phyloP scores from a whole-genome alignment of 2,888 invertebrate genomes.

The Osmoderma eremita region DNA sequence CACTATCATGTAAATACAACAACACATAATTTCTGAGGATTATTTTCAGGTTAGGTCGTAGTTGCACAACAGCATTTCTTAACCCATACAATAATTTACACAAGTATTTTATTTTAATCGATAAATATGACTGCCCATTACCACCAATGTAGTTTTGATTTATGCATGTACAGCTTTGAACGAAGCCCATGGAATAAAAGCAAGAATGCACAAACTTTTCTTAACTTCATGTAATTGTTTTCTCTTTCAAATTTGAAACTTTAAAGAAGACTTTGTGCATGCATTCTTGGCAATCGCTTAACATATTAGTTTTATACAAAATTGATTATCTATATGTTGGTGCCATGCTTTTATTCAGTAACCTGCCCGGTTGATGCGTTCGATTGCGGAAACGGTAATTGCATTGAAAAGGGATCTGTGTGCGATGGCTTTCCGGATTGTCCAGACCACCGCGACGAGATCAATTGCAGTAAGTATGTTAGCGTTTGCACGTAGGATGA shows the following conservation, averaged over 20 bases:
- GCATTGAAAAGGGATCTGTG: constrained; percentile 63
- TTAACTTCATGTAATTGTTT: not conserved
- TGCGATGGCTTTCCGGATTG: constrained; percentile 69
- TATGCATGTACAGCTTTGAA: constrained; percentile 21
- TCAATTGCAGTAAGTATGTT: constrained; percentile 62
- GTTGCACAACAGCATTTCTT: not conserved
- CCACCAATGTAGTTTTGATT: constrained; percentile 9
- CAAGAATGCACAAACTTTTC: not conserved
- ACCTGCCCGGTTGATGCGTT: constrained; percentile 73
- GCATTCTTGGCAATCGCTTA: constrained; percentile 23
- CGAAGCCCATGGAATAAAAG: not conserved
- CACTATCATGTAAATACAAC: not conserved
- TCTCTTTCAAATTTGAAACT: not conserved
- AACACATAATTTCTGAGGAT: not conserved
- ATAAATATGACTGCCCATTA: constrained; percentile 10
- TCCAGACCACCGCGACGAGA: constrained; percentile 70
- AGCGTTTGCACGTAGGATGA: constrained; percentile 49
- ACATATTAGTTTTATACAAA: constrained; percentile 20
- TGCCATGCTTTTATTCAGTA: constrained; percentile 58
- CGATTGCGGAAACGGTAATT: constrained; percentile 65
- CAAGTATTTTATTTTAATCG: not conserved
- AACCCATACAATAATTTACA: not conserved
- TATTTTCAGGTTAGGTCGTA: not conserved
- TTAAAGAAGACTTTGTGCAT: constrained; percentile 5
- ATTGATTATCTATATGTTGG: constrained; percentile 38